Evolutionary conservation across 2,888 invertebrate genomes (phyloP).

Genomic region (Zeuzera pyrina): DNA sequence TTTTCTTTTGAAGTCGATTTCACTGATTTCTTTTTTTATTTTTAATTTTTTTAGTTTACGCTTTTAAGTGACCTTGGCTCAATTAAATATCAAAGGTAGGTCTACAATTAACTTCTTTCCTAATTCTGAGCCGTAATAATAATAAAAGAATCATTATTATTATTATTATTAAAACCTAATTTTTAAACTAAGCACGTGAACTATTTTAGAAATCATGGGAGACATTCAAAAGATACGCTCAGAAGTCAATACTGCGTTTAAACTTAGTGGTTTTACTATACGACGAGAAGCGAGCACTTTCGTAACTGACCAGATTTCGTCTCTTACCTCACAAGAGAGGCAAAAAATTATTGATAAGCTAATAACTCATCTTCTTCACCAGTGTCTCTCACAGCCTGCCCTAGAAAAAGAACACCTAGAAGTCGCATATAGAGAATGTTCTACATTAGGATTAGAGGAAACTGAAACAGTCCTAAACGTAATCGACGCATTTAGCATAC

Average conservation of each 20-base stretch:
- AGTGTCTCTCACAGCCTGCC: constrained; percentile 80
- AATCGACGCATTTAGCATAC: constrained; percentile 87
- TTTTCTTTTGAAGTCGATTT: no score
- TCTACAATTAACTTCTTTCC: no score
- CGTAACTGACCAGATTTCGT: constrained; percentile 79
- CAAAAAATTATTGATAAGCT: constrained; percentile 83
- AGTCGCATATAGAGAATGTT: constrained; percentile 79
- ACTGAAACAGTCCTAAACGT: constrained; percentile 83
- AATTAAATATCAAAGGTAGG: no score
- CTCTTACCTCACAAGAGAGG: constrained; percentile 73
- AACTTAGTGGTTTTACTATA: constrained; percentile 82
- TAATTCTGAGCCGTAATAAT: no score
- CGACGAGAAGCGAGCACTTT: constrained; percentile 82
- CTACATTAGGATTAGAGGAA: constrained; percentile 74
- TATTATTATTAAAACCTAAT: no score
- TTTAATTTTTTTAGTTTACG: no score
- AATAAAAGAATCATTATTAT: no score
- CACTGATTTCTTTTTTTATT: no score
- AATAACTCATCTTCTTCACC: constrained; percentile 83
- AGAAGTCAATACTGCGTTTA: constrained; percentile 79
- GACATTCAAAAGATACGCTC: constrained; percentile 66
- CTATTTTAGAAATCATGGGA: constrained; percentile 25
- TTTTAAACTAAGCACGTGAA: neutral
- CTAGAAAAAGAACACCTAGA: constrained; percentile 83
- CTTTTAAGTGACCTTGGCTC: no score